Evolutionary conservation across 2,888 invertebrate genomes (phyloP), one percentile per base, ranked within the genome.

Genomic region (Cylloceria caligata): DNA sequence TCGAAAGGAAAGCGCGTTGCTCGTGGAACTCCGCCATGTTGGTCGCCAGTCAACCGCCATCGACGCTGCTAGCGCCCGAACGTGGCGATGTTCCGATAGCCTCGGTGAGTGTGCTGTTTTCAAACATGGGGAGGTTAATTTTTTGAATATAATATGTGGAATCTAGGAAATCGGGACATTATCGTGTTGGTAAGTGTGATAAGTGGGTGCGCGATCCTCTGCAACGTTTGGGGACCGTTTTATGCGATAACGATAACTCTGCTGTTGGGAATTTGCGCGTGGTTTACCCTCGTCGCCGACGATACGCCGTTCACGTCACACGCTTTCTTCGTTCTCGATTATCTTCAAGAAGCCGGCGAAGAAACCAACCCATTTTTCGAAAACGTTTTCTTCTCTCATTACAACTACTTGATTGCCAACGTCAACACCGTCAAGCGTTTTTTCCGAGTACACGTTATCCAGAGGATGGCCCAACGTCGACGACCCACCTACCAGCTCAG

Each of bases 91-190:
- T 88, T 87, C 87, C 87, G 85, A 83, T 86, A 73, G 83, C 78
- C 79, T 87, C 84, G 84, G 88, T 89, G 89, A 88, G 87, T 88
- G 88, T 89, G 90, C 88, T 89, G 87, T 90, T 90, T 90, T 89
- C 86, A 90, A 90, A 89, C 85, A 91, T 91, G 91, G 90, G 87
- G 90, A 90, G 90, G 89, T 91, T 92, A 90, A 71, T 85, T 84
- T 87, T 87, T 90, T 91, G 89, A 91, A 90, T 75, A 86, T 90
- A 91, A 91, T 91, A 92, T 92, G 92, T 91, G 91, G 92, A 87
- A 91, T 86, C 86, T 91, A 89, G 88, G 88, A 86, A 91, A 88
- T 80, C 90, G 90, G 76, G 89, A 87, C 85, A 80, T 89, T 84
- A 71, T 91, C 80, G 86, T 91, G 84, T 88, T 90, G 87, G 83